Conservation (phyloP, 2,888 invertebrate genomes). For the Pelosia muscerda region DNA sequence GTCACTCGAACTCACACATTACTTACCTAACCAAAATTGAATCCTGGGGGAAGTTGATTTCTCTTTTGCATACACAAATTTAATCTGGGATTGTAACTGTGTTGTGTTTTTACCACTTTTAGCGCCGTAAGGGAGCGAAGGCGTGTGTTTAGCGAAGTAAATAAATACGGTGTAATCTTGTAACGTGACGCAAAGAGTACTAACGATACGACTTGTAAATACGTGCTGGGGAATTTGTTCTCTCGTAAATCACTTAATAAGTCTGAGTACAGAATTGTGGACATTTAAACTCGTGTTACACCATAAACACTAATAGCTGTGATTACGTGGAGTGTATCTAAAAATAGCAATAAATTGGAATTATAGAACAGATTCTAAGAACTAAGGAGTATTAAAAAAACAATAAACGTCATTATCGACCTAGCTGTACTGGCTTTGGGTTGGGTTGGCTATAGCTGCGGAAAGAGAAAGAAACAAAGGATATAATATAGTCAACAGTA, state of each 20-base stretch:
- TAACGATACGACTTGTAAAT: slow-evolving; percentile 34
- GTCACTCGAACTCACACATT: background rate
- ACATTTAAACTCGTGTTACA: slow-evolving; percentile 3
- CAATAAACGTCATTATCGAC: no score
- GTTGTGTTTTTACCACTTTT: slow-evolving; percentile 4
- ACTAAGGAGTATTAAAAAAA: no score
- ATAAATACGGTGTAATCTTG: slow-evolving; percentile 34
- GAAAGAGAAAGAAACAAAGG: no score
- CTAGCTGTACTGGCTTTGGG: no score
- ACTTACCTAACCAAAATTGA: background rate
- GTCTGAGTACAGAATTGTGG: slow-evolving; percentile 31
- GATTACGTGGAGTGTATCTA: no score
- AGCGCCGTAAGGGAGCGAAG: background rate
- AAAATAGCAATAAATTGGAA: no score
- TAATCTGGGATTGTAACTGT: slow-evolving; percentile 1
- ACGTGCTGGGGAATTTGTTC: slow-evolving; percentile 57
- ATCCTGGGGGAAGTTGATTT: background rate
- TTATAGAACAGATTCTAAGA: no score
- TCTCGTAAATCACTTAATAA: slow-evolving; percentile 58
- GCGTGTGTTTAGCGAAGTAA: slow-evolving; percentile 22
- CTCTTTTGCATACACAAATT: background rate
- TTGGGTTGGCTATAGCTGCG: no score
- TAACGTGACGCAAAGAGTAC: slow-evolving; percentile 39
- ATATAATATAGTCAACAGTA: no score
- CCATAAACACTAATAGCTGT: background rate